Evolutionary conservation across 2,888 invertebrate species (phyloP).

Genomic region (Brassicogethes aeneus): DNA sequence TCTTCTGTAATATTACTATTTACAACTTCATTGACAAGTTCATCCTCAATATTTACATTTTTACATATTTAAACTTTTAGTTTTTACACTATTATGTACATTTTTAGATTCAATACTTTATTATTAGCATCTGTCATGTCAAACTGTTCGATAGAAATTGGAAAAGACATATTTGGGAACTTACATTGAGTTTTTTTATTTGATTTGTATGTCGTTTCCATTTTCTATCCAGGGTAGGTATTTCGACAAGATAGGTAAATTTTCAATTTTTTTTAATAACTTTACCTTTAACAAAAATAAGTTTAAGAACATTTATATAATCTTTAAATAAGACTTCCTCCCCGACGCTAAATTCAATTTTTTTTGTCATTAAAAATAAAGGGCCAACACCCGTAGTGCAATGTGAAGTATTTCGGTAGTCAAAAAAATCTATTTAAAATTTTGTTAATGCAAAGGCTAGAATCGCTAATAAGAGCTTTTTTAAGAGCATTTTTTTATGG

Average conservation of each 20-base stretch:
- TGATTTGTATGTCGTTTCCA: not conserved
- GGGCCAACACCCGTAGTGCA: conserved; percentile 9
- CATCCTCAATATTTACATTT: no score
- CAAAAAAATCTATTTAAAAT: conserved; percentile 8
- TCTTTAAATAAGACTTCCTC: not conserved
- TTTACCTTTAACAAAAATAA: not conserved
- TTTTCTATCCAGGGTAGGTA: not conserved
- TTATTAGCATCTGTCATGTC: no score
- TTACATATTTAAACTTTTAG: no score
- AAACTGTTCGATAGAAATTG: no score
- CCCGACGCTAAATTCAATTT: not conserved
- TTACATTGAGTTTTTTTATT: not conserved
- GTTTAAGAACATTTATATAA: not conserved
- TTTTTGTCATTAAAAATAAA: conserved; percentile 5
- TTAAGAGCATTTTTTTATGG: not conserved
- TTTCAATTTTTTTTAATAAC: not conserved
- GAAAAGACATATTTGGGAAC: not conserved
- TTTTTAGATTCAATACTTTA: no score
- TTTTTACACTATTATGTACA: no score
- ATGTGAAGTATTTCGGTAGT: conserved; percentile 12
- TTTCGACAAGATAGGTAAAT: not conserved
- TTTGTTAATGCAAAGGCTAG: not conserved
- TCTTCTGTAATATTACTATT: no score
- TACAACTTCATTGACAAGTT: no score
- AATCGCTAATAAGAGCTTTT: not conserved